phyloP scores from a whole-genome alignment of 1,140 invertebrate genomes.

The Colletes gigas region DNA sequence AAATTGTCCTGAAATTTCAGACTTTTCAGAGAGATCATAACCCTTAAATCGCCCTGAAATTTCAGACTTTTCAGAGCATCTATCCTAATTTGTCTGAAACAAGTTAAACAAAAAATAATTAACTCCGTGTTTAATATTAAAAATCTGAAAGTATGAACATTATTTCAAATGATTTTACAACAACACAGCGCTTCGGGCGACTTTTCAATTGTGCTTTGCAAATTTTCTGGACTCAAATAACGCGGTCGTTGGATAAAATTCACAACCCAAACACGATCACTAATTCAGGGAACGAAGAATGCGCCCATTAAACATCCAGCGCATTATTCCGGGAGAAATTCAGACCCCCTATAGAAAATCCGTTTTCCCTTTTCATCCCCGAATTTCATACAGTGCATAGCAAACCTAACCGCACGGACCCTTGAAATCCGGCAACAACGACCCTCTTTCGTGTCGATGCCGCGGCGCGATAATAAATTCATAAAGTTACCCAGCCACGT shows the following conservation, averaged over 20 bases:
- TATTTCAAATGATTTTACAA: background rate
- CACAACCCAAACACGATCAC: constrained; percentile 23
- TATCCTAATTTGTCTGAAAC: too few species aligned
- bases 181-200: background rate
- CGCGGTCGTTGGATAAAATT: background rate
- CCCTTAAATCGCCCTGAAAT: too few species aligned
- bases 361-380: background rate
- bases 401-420: background rate
- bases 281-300: constrained; percentile 36
- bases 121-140: too few species aligned
- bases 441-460: background rate
- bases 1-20: too few species aligned
- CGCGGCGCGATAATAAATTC: too few species aligned
- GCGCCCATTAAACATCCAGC: constrained; percentile 28
- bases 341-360: background rate
- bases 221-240: background rate
- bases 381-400: constrained; percentile 12
- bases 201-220: background rate
- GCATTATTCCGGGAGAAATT: background rate
- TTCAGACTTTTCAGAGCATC: too few species aligned
- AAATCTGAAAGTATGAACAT: too few species aligned
- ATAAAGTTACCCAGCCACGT: too few species aligned
- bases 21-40: too few species aligned
- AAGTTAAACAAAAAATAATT: too few species aligned
- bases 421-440: background rate